A percentile compares a stretch with the other conserved stretches of the same genome.
These are phyloP conservation scores for Mantis religiosa DNA, from an alignment of 2,888 invertebrate genomes.

Conservation along the genomic window DNA sequence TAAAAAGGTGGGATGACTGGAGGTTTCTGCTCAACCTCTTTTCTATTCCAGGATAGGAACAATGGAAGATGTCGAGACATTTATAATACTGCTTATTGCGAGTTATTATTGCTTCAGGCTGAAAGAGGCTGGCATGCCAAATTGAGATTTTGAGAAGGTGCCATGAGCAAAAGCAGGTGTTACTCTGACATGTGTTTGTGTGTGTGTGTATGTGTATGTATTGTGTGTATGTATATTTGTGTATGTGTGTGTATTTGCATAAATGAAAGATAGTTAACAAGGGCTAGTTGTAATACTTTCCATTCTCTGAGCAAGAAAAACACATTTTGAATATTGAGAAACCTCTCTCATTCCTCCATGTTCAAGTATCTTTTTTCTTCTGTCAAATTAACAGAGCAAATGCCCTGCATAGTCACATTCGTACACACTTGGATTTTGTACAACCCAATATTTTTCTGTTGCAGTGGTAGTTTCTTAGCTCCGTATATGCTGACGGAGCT, in stretches of 20 bases:
- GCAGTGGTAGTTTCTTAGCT: neutral
- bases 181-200: conserved; percentile 1
- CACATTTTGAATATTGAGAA: neutral
- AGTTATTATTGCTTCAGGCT: conserved; percentile 50
- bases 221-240: neutral
- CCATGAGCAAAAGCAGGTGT: conserved; percentile 41
- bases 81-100: conserved; percentile 46
- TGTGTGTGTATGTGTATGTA: neutral
- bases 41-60: conserved; percentile 3
- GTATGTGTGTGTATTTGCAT: neutral
- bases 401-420: neutral
- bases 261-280: neutral
- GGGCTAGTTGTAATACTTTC: neutral
- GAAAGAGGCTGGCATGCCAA: conserved; percentile 28
- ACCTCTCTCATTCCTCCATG: neutral
- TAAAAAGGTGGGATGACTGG: conserved; percentile 9
- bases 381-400: neutral
- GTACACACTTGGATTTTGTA: neutral
- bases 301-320: neutral
- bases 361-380: neutral
- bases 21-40: conserved; percentile 12
- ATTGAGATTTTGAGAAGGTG: conserved; percentile 13
- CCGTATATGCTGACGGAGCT: neutral
- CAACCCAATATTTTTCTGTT: neutral
- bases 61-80: conserved; percentile 31